A percentile compares a stretch with the other conserved stretches of the same genome.
phyloP scores from a whole-genome alignment of 2,797 vertebrate species.

The Sebastes elongatus region DNA sequence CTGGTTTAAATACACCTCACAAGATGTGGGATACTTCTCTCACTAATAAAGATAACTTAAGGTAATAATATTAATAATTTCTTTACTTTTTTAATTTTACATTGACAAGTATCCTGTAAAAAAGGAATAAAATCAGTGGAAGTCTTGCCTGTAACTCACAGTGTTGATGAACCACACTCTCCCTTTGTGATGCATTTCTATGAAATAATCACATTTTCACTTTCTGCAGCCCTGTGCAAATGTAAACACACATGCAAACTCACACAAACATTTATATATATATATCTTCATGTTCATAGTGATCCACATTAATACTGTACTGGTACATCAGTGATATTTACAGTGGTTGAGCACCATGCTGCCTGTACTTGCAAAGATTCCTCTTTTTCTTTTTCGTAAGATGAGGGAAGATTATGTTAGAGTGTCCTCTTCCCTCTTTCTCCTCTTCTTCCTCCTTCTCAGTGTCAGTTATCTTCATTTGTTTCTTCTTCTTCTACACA shows the following conservation, averaged over 20 bases:
- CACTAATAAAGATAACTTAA: conserved; percentile 53
- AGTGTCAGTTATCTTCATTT: conserved; percentile 23
- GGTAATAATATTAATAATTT: not conserved
- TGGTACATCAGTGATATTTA: conserved; percentile 47
- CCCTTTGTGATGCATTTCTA: conserved; percentile 43
- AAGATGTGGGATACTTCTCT: conserved; percentile 34
- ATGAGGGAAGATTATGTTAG: not conserved
- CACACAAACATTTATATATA: conserved; percentile 31
- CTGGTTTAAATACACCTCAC: conserved; percentile 45
- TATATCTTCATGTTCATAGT: conserved; percentile 5
- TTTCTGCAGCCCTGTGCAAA: conserved; percentile 54
- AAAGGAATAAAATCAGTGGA: conserved; percentile 23
- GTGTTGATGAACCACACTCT: conserved; percentile 46
- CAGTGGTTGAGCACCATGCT: conserved; percentile 27
- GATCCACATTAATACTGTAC: conserved; percentile 48
- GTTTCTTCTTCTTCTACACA: conserved; percentile 28
- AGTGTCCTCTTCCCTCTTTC: not conserved
- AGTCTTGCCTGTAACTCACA: conserved; percentile 43
- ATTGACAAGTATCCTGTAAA: conserved; percentile 21
- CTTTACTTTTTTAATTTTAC: conserved; percentile 25
- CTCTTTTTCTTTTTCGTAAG: conserved; percentile 15
- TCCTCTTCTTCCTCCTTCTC: conserved; percentile 19
- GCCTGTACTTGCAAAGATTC: conserved; percentile 27
- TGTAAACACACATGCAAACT: conserved; percentile 58
- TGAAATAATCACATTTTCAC: conserved; percentile 35